Evolutionary conservation across 2,888 invertebrate genomes (phyloP), one percentile per base, ranked within the genome.

Genomic region (Neoascia interrupta): DNA sequence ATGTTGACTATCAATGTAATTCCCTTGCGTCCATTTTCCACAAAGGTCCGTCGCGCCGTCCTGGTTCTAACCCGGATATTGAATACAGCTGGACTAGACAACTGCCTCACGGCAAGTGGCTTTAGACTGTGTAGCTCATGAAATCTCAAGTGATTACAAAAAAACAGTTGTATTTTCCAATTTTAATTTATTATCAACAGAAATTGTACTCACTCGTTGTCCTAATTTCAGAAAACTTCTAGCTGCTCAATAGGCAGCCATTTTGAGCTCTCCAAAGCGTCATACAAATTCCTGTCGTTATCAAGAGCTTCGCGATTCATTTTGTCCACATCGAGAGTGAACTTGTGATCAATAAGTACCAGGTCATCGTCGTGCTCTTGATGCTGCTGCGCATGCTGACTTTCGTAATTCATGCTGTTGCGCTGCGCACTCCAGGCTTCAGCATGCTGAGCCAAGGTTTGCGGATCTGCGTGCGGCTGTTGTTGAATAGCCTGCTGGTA

Each of bases 191-290:
- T n/a, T n/a, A n/a, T n/a, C n/a, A n/a, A n/a, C n/a, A n/a, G n/a
- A n/a, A n/a, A n/a, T n/a, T n/a, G n/a, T n/a, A n/a, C n/a, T n/a
- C n/a, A n/a, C n/a, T n/a, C n/a, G n/a, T n/a, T n/a, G n/a, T n/a
- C n/a, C n/a, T n/a, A n/a, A n/a, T n/a, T 5, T 31, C n/a, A 31
- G 8, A n/a, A 31, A 6, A n/a, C 31, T 88, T 95, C 95, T 37
- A 94, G 86, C 21, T 93, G 91, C 76, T 95, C 95, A 76, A 93
- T 92, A 0, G 95, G 94, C 84, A 95, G 90, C 96, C 96, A 96
- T 85, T 95, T 94, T 0, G 95, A 95, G 74, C 93, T 92, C 86
- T 96, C 96, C 43, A 96, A 85, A 11, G 93, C 93, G 87, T 95
- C 96, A 93, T 95, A 96, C 19, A 96, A 87, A 53, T 93, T 93